Conservation (phyloP, 2,797 vertebrate species). For the Anguilla megastoma region DNA sequence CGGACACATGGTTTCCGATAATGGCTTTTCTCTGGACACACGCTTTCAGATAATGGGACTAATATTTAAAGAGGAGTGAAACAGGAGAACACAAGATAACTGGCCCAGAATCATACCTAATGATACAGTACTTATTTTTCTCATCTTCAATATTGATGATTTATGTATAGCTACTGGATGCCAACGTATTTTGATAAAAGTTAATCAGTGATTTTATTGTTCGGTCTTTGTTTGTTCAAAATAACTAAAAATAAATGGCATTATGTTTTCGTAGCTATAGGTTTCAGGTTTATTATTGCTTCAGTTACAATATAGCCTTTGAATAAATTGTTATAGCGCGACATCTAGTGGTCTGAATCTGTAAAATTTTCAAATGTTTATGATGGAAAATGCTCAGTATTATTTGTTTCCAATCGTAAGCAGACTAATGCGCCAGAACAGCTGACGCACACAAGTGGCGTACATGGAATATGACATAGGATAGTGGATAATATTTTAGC, state of each 20-base stretch:
- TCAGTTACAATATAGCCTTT: not conserved
- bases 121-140: not conserved
- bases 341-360: slow-evolving; percentile 30
- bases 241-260: slow-evolving; percentile 51
- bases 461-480: not conserved
- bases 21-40: not conserved
- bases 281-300: not conserved
- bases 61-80: slow-evolving; percentile 6
- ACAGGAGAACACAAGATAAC: not conserved
- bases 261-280: not conserved
- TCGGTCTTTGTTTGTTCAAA: not conserved
- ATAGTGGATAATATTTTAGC: not conserved
- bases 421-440: not conserved
- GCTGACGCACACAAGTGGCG: not conserved
- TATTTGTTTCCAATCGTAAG: not conserved
- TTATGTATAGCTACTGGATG: not conserved
- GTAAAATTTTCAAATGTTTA: not conserved
- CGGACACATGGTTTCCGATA: not conserved
- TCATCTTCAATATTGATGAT: not conserved
- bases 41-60: too few relatives aligned
- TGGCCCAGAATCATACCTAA: not conserved
- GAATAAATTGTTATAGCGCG: slow-evolving; percentile 9
- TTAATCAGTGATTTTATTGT: not conserved
- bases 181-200: not conserved
- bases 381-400: not conserved